Conservation (phyloP, 2,888 invertebrate species). For the Patella ulyssiponensis region DNA sequence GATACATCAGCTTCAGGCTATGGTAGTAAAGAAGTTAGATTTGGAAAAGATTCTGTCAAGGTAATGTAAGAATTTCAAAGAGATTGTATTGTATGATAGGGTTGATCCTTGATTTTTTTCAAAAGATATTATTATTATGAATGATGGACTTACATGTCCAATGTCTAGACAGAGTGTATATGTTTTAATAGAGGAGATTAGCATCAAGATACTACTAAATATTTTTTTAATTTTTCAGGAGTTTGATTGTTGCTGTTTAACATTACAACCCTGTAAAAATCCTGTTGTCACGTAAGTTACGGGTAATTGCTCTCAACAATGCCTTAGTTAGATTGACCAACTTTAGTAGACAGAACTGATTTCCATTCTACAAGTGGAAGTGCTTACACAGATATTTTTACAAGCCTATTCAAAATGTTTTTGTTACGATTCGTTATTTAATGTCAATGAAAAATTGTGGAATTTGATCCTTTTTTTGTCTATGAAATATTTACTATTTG, state of each 20-base stretch:
- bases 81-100: not conserved
- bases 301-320: too few relatives aligned
- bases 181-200: not conserved
- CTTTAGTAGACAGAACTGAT: too few relatives aligned
- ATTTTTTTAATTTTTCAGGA: conserved; percentile 75
- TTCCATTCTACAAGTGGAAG: too few relatives aligned
- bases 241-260: conserved; percentile 97
- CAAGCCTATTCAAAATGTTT: too few relatives aligned
- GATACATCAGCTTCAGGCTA: conserved; percentile 95
- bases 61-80: conserved; percentile 43
- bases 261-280: conserved; percentile 94
- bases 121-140: not conserved
- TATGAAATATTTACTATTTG: too few relatives aligned
- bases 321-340: too few relatives aligned
- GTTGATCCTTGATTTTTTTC: not conserved
- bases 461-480: too few relatives aligned
- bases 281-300: conserved; percentile 86
- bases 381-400: too few relatives aligned
- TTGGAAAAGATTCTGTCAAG: conserved; percentile 93
- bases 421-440: too few relatives aligned
- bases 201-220: too few relatives aligned
- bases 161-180: not conserved
- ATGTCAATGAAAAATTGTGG: too few relatives aligned
- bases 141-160: not conserved
- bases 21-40: conserved; percentile 78